These are phyloP conservation scores for Lindbergichthys nudifrons DNA, from an alignment of 2,797 vertebrate genomes.

Conservation along the genomic window DNA sequence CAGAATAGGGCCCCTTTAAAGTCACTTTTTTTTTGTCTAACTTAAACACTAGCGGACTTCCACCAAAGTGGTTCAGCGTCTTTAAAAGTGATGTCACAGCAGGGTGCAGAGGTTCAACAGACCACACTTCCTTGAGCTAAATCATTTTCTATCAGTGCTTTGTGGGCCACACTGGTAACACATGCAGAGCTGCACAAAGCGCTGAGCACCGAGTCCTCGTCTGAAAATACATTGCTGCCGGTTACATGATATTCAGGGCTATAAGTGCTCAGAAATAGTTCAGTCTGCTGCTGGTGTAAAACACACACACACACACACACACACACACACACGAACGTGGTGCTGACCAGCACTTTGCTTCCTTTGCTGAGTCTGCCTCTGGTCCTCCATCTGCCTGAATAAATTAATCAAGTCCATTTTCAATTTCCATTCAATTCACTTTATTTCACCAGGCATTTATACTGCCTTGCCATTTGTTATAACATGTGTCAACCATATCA, in stretches of 20 bases:
- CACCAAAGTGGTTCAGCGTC: background rate
- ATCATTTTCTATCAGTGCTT: no score
- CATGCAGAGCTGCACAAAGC: background rate
- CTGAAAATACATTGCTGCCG: slow-evolving; percentile 38
- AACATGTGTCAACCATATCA: background rate
- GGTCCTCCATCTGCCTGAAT: slow-evolving; percentile 36
- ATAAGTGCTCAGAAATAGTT: slow-evolving; percentile 17
- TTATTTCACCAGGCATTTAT: slow-evolving; percentile 14
- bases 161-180: background rate
- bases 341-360: slow-evolving; percentile 13
- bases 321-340: background rate
- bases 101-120: background rate
- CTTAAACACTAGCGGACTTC: background rate
- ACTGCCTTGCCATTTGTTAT: background rate
- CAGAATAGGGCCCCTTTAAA: background rate
- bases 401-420: slow-evolving; percentile 8
- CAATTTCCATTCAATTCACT: slow-evolving; percentile 8
- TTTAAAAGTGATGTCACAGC: background rate
- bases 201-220: slow-evolving; percentile 13
- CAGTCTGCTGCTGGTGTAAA: slow-evolving; percentile 8
- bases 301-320: background rate
- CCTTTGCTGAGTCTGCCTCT: slow-evolving; percentile 10
- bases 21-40: background rate
- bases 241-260: slow-evolving; percentile 47
- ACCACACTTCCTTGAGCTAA: background rate